These are phyloP conservation scores for Etheostoma nigrum DNA, from an alignment of 2,797 vertebrate species.

Conservation along the genomic window DNA sequence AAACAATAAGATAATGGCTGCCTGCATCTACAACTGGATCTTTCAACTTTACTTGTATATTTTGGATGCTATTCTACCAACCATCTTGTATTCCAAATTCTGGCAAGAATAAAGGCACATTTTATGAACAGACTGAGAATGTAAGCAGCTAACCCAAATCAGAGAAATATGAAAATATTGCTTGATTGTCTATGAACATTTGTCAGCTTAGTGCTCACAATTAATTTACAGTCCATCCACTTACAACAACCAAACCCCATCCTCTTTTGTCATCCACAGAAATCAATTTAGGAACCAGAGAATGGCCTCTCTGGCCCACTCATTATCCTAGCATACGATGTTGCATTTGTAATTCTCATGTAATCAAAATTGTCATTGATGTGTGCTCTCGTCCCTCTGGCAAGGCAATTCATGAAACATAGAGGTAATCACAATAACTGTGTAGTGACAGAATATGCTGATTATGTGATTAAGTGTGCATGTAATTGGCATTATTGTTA, in stretches of 20 bases:
- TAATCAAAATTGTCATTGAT: conserved; percentile 85
- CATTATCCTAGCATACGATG: conserved; percentile 79
- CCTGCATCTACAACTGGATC: conserved; percentile 42
- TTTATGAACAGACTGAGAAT: conserved; percentile 70
- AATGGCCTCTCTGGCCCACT: conserved; percentile 81
- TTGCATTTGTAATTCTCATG: conserved; percentile 83
- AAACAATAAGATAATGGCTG: conserved; percentile 41
- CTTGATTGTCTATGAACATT: conserved; percentile 79
- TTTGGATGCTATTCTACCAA: conserved; percentile 61
- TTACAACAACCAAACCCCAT: conserved; percentile 76
- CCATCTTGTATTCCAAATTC: conserved; percentile 65
- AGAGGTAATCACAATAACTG: conserved; percentile 90
- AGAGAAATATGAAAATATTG: conserved; percentile 75
- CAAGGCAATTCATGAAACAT: conserved; percentile 87
- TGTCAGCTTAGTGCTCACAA: conserved; percentile 81
- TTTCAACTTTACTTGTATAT: conserved; percentile 59
- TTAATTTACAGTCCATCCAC: conserved; percentile 86
- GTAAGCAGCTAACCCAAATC: conserved; percentile 75
- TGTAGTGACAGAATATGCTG: conserved; percentile 90
- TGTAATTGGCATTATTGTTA: conserved; percentile 92
- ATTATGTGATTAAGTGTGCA: conserved; percentile 91
- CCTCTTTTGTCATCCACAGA: conserved; percentile 80
- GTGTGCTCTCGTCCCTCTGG: conserved; percentile 86
- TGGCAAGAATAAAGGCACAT: conserved; percentile 70
- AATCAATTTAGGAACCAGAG: conserved; percentile 84